phyloP scores from a whole-genome alignment of 2,797 vertebrate genomes.

The Rhinella marina region DNA sequence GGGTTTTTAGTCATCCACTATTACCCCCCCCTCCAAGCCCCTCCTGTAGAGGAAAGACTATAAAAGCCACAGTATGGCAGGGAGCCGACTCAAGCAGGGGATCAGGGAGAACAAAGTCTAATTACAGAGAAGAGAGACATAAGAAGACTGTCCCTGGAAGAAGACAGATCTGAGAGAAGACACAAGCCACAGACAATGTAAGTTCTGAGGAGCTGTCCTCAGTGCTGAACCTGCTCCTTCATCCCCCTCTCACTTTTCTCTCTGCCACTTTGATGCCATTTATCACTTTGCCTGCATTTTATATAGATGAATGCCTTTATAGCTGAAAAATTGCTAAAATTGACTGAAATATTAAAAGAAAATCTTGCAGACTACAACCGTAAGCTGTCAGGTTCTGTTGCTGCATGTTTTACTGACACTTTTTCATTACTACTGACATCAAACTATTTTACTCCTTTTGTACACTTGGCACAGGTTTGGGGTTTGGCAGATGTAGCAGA shows the following conservation, averaged over 20 bases:
- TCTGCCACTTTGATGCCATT: background rate
- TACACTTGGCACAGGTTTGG: too few species aligned
- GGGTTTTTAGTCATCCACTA: slow-evolving; percentile 68
- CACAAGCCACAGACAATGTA: slow-evolving; percentile 48
- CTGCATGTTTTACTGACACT: background rate
- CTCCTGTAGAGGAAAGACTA: slow-evolving; percentile 71
- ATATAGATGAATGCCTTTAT: background rate
- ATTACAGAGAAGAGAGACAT: slow-evolving; percentile 52
- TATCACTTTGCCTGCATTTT: background rate
- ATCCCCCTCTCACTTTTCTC: background rate
- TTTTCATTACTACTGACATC: background rate
- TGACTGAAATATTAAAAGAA: background rate
- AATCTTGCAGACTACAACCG: background rate
- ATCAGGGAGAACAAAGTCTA: slow-evolving; percentile 56
- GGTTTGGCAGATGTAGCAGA: background rate
- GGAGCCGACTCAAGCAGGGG: slow-evolving; percentile 63
- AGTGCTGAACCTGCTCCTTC: slow-evolving; percentile 34
- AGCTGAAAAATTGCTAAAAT: background rate
- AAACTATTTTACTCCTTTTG: background rate
- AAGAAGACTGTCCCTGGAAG: slow-evolving; percentile 30
- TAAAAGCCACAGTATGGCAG: slow-evolving; percentile 69
- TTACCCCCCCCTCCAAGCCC: slow-evolving; percentile 68
- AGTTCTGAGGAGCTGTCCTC: slow-evolving; percentile 48
- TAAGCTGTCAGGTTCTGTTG: background rate
- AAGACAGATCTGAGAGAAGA: slow-evolving; percentile 23